Conservation (phyloP, 2,888 invertebrate genomes). For the Electrophaes corylata region DNA sequence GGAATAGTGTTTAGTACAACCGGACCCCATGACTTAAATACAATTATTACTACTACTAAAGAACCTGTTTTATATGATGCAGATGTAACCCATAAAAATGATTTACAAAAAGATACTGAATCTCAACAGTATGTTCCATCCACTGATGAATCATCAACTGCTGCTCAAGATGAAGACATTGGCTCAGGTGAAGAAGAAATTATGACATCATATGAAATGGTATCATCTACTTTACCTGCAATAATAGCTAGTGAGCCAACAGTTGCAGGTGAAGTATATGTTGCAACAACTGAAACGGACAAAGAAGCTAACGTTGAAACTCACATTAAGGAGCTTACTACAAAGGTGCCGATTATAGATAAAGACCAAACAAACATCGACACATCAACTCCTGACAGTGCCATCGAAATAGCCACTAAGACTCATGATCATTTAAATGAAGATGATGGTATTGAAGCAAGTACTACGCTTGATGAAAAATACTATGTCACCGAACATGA, state of each 20-base stretch:
- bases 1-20: constrained; percentile 25
- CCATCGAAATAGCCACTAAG: constrained; percentile 17
- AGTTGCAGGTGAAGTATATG: constrained; percentile 9
- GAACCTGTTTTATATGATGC: constrained; percentile 12
- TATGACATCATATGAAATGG: constrained; percentile 30
- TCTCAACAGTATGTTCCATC: constrained; percentile 13
- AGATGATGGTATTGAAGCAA: constrained; percentile 29
- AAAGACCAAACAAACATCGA: constrained; percentile 17
- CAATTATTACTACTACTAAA: constrained; percentile 22
- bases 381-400: constrained; percentile 8
- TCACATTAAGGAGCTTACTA: constrained; percentile 2
- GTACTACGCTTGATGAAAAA: constrained; percentile 19
- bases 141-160: constrained; percentile 26
- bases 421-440: constrained; percentile 10
- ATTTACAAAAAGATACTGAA: constrained; percentile 18
- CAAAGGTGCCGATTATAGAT: constrained; percentile 17
- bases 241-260: constrained; percentile 16
- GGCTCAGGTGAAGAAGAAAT: constrained; percentile 38
- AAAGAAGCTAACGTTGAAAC: constrained; percentile 13
- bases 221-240: constrained; percentile 16
- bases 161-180: constrained; percentile 30
- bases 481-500: constrained; percentile 12
- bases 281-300: constrained; percentile 17
- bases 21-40: constrained; percentile 35
- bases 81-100: constrained; percentile 11